Evolutionary conservation across 1,140 invertebrate species (phyloP).

Genomic region (Nebria ingens): DNA sequence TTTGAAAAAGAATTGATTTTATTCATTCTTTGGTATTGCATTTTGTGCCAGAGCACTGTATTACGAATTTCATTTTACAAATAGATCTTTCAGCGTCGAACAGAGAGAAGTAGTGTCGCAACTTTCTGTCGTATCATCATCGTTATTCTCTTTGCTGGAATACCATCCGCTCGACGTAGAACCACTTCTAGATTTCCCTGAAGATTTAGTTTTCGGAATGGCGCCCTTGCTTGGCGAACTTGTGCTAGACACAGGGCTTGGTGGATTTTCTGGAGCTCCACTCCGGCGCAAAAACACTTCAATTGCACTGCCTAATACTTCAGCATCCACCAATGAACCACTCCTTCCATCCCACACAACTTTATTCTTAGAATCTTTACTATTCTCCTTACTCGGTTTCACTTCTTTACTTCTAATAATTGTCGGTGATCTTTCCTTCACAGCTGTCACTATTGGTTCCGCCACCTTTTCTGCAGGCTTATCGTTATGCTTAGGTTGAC

Average conservation of each 20-base stretch:
- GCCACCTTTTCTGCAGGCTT: slow-evolving; percentile 34
- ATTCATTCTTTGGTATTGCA: no score
- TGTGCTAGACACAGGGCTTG: slow-evolving; percentile 33
- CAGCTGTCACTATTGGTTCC: slow-evolving; percentile 32
- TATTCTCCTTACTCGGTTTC: slow-evolving; percentile 18
- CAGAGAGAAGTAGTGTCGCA: slow-evolving; percentile 68
- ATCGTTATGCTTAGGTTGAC: slow-evolving; percentile 26
- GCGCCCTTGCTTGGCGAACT: slow-evolving; percentile 30
- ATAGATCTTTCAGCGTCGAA: slow-evolving; percentile 70
- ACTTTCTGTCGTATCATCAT: slow-evolving; percentile 52
- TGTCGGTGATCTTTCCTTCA: slow-evolving; percentile 39
- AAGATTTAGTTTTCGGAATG: slow-evolving; percentile 29
- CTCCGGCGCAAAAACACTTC: slow-evolving; percentile 60
- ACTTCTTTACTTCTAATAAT: slow-evolving; percentile 28
- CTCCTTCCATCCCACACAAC: slow-evolving; percentile 60
- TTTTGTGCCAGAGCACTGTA: no score
- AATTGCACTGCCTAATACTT: slow-evolving; percentile 66
- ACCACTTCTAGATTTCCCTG: slow-evolving; percentile 20
- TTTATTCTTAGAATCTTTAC: slow-evolving; percentile 32
- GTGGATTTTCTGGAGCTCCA: slow-evolving; percentile 33
- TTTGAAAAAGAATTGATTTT: no score
- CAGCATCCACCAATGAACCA: slow-evolving; percentile 65
- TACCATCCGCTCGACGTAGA: slow-evolving; percentile 38
- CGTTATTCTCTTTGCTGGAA: slow-evolving; percentile 40
- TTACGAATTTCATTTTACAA: slow-evolving; percentile 51